These are phyloP conservation scores for Allobates femoralis DNA, from an alignment of 2,797 vertebrate genomes.

Conservation along the genomic window DNA sequence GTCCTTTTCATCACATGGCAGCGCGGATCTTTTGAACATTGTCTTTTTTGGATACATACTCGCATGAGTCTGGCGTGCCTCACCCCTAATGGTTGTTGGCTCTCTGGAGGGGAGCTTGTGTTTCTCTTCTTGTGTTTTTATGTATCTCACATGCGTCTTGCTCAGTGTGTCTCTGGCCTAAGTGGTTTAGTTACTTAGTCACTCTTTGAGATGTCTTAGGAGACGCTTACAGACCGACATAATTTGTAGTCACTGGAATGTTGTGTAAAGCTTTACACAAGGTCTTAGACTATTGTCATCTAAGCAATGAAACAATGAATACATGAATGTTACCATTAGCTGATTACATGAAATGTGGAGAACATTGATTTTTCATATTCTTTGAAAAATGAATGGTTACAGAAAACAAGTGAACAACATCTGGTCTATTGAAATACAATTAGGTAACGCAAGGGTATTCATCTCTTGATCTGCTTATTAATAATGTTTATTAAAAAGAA, in stretches of 20 bases:
- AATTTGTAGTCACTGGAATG: not conserved
- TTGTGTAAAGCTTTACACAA: not conserved
- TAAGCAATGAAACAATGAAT: not conserved
- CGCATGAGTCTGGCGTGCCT: no score
- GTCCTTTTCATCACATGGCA: no score
- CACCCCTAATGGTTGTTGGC: no score
- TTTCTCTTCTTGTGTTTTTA: no score
- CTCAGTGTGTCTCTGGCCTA: no score
- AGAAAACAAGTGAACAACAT: conserved; percentile 3
- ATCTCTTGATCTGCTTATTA: conserved; percentile 13
- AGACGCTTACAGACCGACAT: not conserved
- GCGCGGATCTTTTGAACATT: no score
- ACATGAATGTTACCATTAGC: not conserved
- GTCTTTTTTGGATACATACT: no score
- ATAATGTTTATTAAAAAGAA: conserved; percentile 11
- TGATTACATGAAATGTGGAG: not conserved
- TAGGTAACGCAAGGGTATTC: not conserved
- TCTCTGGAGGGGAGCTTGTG: no score
- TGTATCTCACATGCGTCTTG: no score
- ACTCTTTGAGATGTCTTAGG: no score
- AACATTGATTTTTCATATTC: conserved; percentile 5
- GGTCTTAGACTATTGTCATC: not conserved
- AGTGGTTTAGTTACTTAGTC: no score
- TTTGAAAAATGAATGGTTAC: not conserved
- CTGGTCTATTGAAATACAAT: conserved; percentile 10